Base-by-base conservation (phyloP, 2,888 invertebrate species). In the Sphaeridia pumilis region DNA sequence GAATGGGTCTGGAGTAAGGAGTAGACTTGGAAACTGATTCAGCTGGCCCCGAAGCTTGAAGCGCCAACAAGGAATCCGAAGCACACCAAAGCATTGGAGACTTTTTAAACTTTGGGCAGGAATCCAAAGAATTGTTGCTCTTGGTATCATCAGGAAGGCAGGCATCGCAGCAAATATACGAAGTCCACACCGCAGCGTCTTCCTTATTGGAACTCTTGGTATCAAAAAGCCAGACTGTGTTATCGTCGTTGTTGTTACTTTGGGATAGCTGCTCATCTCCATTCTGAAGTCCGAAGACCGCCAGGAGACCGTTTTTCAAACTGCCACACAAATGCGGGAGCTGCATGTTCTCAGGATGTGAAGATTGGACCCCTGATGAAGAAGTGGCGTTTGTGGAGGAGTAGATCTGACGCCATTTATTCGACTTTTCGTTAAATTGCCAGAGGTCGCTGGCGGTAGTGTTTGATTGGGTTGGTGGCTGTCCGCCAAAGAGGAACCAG, bases 151-250 rank as follows among this genome's bases (percentile, higher is more conserved):
- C 63, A 20, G 60, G 62, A 34, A 63, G 58, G 54, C 64, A 64
- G 44, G 58, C 61, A 55, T 65, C 65, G 55, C 59, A 66, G 55
- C 67, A 67, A 31, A 66, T 59, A 54, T 66, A 67, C 24, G 66
- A 62, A 7, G 66, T 67, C 67, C 67, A 67, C 44, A 65, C 54
- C 46, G 58, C 63, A 38, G 60, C 61, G 21, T 59, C 59, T 12
- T 48, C 49, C 41, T 46, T 51, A 20, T 44, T 46, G 12, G 34
- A 38, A 20, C 31, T n/a, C 21, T 26, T 44, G 21, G 28, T 42
- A 52, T 62, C 60, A 36, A 56, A 60, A 7, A 63, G 52, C 63
- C 63, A 63, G 12, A 63, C 60, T 2, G 59, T 43, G 24, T 60
- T 60, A 51, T 59, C 57, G 31, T 63, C 63, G 7, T 49, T 50